A percentile compares a stretch with the other conserved stretches of the same genome.
Conservation (phyloP, 1,140 invertebrate genomes). For the Neuroterus valhalla region DNA sequence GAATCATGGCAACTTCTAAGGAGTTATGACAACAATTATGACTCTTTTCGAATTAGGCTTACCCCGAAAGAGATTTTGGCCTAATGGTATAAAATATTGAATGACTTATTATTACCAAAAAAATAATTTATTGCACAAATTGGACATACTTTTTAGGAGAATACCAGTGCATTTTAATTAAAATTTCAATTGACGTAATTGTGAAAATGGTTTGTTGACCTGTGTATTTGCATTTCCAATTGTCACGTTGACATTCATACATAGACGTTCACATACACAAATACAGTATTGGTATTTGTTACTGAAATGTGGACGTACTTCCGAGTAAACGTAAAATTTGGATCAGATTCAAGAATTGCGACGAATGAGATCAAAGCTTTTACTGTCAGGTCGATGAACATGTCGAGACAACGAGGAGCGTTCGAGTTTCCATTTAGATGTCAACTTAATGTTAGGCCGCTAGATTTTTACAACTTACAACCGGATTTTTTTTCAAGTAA, state of each 20-base stretch:
- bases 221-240: not conserved
- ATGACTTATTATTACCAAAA: no score
- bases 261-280: not conserved
- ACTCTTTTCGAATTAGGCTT: no score
- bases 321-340: constrained; percentile 10
- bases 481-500: not conserved
- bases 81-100: no score
- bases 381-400: constrained; percentile 22
- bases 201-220: no score
- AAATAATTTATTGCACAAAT: no score
- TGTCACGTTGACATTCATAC: not conserved
- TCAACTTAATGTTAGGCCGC: not conserved
- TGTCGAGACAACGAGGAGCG: not conserved
- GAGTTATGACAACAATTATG: no score
- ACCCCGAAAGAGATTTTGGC: no score
- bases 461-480: not conserved
- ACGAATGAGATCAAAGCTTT: constrained; percentile 20
- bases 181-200: no score
- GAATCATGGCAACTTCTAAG: no score
- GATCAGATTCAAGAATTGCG: constrained; percentile 15
- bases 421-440: constrained; percentile 9
- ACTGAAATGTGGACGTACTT: constrained; percentile 3
- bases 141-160: no score
- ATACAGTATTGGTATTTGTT: not conserved
- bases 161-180: no score